These are phyloP conservation scores for Drosophila nr. perissopoda DNA, from an alignment of 2,888 invertebrate species.

Conservation along the genomic window DNA sequence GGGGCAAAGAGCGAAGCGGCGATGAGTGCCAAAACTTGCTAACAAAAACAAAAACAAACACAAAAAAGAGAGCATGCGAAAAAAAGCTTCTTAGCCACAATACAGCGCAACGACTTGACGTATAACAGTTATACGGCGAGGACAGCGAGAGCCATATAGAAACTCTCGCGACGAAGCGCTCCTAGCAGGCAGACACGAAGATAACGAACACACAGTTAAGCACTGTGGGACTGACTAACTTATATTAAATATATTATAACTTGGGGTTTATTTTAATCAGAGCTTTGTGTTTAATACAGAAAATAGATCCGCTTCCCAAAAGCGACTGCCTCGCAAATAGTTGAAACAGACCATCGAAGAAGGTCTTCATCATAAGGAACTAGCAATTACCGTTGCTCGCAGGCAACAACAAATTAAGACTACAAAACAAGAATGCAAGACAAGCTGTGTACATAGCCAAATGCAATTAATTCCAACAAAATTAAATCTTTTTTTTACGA, in stretches of 20 bases:
- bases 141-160: conserved; percentile 14
- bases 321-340: too few relatives aligned
- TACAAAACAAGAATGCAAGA: too few relatives aligned
- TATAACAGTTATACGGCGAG: conserved; percentile 55
- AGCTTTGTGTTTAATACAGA: too few relatives aligned
- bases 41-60: conserved; percentile 74
- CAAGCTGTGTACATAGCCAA: too few relatives aligned
- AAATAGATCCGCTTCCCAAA: too few relatives aligned
- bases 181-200: conserved; percentile 48
- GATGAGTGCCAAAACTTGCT: conserved; percentile 47
- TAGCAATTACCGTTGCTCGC: too few relatives aligned
- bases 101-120: conserved; percentile 46
- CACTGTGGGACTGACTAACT: conserved; percentile 1
- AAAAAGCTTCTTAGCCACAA: conserved; percentile 49
- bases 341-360: too few relatives aligned
- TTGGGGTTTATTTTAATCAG: too few relatives aligned
- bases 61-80: conserved; percentile 52
- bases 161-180: conserved; percentile 17
- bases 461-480: too few relatives aligned
- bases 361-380: too few relatives aligned
- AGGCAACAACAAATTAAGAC: too few relatives aligned
- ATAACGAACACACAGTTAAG: conserved; percentile 38
- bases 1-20: conserved; percentile 42
- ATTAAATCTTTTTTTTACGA: not conserved
- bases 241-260: not conserved